Evolutionary conservation across 2,113 vertebrate species (phyloP).

Genomic region (Mustela nigripes): DNA sequence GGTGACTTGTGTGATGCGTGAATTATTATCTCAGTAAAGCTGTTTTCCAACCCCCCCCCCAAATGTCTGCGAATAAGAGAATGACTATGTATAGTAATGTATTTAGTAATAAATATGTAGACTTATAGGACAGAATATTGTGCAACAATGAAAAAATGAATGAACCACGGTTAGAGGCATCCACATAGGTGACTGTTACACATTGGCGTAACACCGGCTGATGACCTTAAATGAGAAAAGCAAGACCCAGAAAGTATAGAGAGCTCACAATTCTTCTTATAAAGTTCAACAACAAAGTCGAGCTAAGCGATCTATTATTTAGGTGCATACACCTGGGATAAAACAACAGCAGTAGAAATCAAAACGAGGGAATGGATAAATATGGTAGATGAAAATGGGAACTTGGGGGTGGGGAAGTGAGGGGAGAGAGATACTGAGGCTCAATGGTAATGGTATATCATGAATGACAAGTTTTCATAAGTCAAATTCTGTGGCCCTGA

Average conservation of each 20-base stretch:
- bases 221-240: background rate
- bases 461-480: background rate
- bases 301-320: background rate
- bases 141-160: background rate
- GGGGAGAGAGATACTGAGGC: background rate
- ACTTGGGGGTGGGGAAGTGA: rapidly evolving
- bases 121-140: background rate
- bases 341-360: background rate
- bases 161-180: background rate
- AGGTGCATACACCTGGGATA: background rate
- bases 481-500: background rate
- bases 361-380: background rate
- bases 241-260: background rate
- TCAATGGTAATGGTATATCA: rapidly evolving
- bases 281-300: background rate
- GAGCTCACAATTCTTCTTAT: background rate
- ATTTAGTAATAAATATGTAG: background rate
- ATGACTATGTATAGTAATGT: background rate
- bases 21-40: background rate
- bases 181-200: background rate
- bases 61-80: background rate
- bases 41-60: background rate
- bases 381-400: background rate
- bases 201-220: background rate
- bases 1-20: background rate